Conservation (phyloP, 1,140 invertebrate species). For the Cydia fagiglandana region DNA sequence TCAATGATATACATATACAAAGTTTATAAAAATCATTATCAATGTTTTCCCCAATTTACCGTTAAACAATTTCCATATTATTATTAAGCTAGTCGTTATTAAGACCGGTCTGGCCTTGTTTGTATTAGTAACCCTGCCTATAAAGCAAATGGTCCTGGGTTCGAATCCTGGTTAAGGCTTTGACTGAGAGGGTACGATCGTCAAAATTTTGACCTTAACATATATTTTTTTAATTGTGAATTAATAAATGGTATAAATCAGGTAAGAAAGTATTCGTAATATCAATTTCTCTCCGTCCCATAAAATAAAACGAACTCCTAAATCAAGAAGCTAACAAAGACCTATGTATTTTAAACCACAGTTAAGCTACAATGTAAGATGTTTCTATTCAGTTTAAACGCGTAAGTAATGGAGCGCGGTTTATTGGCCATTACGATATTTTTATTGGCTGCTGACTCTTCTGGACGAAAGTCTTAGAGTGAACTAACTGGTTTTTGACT, state of each 20-base stretch:
- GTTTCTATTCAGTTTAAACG: constrained; percentile 31
- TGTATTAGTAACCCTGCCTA: too few species aligned
- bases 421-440: constrained; percentile 33
- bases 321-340: constrained; percentile 29
- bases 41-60: too few species aligned
- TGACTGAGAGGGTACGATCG: too few species aligned
- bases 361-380: constrained; percentile 33
- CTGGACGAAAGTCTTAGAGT: constrained; percentile 6
- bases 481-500: neutral
- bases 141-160: too few species aligned
- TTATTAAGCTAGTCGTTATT: too few species aligned
- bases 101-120: too few species aligned
- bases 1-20: neutral
- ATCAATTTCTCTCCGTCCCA: neutral
- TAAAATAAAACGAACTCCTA: constrained; percentile 8
- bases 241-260: neutral
- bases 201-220: too few species aligned
- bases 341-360: constrained; percentile 32
- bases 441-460: constrained; percentile 1
- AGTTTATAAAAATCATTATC: too few species aligned
- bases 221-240: too few species aligned
- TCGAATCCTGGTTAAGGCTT: too few species aligned
- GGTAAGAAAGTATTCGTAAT: neutral
- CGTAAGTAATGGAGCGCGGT: constrained; percentile 4
- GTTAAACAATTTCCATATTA: too few species aligned